A percentile compares a stretch with the other conserved stretches of the same genome.
phyloP scores from a whole-genome alignment of 2,113 vertebrate genomes.

The Oreochromis spilurus region DNA sequence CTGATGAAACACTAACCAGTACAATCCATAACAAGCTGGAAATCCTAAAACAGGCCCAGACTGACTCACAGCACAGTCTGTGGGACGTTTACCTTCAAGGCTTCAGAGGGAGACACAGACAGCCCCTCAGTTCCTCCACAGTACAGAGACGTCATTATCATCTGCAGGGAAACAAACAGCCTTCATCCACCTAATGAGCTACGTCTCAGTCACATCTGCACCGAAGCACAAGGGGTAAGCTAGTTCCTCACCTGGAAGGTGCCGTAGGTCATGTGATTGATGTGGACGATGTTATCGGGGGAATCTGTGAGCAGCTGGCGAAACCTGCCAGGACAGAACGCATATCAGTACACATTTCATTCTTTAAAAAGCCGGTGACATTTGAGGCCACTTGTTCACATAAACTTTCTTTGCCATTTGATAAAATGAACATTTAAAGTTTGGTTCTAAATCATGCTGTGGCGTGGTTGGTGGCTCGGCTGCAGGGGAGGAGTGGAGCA shows the following conservation, averaged over 20 bases:
- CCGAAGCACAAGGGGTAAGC: background rate
- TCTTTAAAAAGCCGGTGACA: background rate
- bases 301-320: slow-evolving; percentile 79
- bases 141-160: slow-evolving; percentile 92
- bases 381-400: background rate
- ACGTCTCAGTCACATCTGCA: accelerated
- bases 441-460: background rate
- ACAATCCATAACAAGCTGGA: background rate
- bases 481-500: background rate
- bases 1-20: background rate
- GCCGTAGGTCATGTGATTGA: slow-evolving; percentile 84
- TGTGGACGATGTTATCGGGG: slow-evolving; percentile 75
- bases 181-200: background rate
- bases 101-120: slow-evolving; percentile 74
- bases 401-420: background rate
- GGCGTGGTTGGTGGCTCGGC: background rate
- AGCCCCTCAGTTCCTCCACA: slow-evolving; percentile 85
- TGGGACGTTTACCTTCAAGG: slow-evolving; percentile 78
- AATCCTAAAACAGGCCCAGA: background rate
- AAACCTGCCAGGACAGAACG: slow-evolving; percentile 72
- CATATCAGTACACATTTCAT: background rate
- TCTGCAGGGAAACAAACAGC: slow-evolving; percentile 61
- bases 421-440: background rate
- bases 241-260: slow-evolving; percentile 80
- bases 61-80: background rate